A percentile compares a stretch with the other conserved stretches of the same genome.
phyloP scores from a whole-genome alignment of 2,797 vertebrate genomes.

The Microctenopoma stevenorrisi region DNA sequence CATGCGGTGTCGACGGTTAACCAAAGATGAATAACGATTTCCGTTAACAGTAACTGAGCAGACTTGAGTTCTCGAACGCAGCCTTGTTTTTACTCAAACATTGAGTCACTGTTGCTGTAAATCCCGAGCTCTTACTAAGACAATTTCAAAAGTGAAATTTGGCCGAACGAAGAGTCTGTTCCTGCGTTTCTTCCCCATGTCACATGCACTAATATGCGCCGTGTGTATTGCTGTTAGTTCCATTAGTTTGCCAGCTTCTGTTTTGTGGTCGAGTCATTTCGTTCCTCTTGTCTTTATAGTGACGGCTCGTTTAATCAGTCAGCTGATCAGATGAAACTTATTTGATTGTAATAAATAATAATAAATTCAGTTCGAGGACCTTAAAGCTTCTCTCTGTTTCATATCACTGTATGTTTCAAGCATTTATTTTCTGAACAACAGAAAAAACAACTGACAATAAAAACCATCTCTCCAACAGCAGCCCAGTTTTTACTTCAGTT shows the following conservation, averaged over 20 bases:
- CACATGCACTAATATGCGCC: not conserved
- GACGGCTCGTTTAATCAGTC: not conserved
- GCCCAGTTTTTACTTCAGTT: not conserved
- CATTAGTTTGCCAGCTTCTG: not conserved
- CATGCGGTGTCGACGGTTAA: not conserved
- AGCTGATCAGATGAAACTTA: not conserved
- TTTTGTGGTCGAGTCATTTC: not conserved
- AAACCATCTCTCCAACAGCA: too few relatives aligned
- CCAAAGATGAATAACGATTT: not conserved
- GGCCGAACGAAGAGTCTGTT: not conserved
- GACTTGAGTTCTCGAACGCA: not conserved
- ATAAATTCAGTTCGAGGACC: too few relatives aligned
- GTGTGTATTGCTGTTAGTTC: not conserved
- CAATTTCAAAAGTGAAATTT: not conserved
- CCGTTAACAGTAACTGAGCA: not conserved
- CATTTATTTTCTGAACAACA: too few relatives aligned
- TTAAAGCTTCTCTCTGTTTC: too few relatives aligned
- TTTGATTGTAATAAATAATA: too few relatives aligned
- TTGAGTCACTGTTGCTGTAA: not conserved
- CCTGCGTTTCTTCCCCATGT: not conserved
- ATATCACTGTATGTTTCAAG: too few relatives aligned
- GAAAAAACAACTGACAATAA: too few relatives aligned
- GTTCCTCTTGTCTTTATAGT: too few relatives aligned
- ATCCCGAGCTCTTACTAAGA: not conserved
- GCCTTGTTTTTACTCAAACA: not conserved